These are phyloP conservation scores for Lophius americanus DNA, from an alignment of 2,797 vertebrate species.

Conservation along the genomic window DNA sequence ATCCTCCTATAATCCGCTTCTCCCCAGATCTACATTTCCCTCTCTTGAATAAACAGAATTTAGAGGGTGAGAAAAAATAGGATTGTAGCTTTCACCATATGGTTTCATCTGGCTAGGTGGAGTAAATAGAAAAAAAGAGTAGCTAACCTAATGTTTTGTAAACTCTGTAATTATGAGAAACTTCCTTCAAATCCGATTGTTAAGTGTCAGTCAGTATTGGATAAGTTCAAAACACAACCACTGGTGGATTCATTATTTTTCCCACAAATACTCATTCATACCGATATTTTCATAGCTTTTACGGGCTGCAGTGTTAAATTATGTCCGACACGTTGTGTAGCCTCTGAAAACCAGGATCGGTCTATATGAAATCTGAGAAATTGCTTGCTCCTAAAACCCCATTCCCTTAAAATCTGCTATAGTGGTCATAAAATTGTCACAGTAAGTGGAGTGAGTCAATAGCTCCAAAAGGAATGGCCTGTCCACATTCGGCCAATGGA, in stretches of 20 bases:
- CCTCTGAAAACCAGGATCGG: constrained; percentile 66
- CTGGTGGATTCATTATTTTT: constrained; percentile 58
- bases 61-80: constrained; percentile 18
- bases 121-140: constrained; percentile 25
- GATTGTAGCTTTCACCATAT: constrained; percentile 35
- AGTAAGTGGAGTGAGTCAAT: constrained; percentile 70
- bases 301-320: constrained; percentile 55
- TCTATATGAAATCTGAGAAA: constrained; percentile 64
- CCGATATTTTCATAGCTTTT: constrained; percentile 51
- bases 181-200: constrained; percentile 48
- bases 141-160: constrained; percentile 45
- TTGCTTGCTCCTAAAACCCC: constrained; percentile 60
- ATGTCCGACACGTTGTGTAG: constrained; percentile 48
- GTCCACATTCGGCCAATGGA: constrained; percentile 53
- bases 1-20: constrained; percentile 53
- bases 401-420: constrained; percentile 58
- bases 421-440: constrained; percentile 75
- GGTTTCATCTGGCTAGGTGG: constrained; percentile 30
- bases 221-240: constrained; percentile 56
- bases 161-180: constrained; percentile 42
- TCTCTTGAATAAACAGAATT: constrained; percentile 52
- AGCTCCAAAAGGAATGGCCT: constrained; percentile 67
- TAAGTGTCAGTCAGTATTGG: constrained; percentile 41
- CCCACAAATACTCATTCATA: constrained; percentile 63
- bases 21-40: constrained; percentile 42